Conservation (phyloP, 2,113 vertebrate genomes). For the Tetrao urogallus region DNA sequence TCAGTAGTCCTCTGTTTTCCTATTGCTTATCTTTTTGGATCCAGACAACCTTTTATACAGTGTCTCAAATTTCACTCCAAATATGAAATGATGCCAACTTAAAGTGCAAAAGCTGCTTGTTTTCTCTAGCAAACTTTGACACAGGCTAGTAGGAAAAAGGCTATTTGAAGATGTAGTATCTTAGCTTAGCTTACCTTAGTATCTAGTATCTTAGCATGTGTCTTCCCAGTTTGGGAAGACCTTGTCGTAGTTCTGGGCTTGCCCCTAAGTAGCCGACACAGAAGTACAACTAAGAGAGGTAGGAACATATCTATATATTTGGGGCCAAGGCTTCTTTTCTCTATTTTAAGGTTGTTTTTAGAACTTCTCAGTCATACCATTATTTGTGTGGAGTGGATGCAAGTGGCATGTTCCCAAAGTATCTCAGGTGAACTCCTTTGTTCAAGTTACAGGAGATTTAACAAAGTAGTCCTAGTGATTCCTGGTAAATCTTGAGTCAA, state of each 20-base stretch:
- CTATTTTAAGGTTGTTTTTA: background rate
- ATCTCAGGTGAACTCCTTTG: background rate
- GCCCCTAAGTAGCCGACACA: background rate
- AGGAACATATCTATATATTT: background rate
- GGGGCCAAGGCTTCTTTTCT: background rate
- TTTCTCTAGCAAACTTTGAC: background rate
- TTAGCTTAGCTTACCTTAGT: too few relatives aligned
- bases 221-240: background rate
- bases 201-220: background rate
- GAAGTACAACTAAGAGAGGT: background rate
- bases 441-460: background rate
- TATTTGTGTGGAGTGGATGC: background rate
- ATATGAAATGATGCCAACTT: background rate
- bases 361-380: background rate
- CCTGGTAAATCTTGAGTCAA: background rate
- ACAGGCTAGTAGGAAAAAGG: background rate
- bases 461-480: background rate
- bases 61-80: background rate
- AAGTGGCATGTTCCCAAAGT: background rate
- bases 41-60: background rate
- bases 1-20: background rate
- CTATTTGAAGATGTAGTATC: background rate
- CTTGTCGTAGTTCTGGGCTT: background rate
- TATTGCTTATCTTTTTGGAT: background rate
- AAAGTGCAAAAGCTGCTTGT: background rate